Evolutionary conservation across 2,888 invertebrate species (phyloP).

Genomic region (Synergus gifuensis): DNA sequence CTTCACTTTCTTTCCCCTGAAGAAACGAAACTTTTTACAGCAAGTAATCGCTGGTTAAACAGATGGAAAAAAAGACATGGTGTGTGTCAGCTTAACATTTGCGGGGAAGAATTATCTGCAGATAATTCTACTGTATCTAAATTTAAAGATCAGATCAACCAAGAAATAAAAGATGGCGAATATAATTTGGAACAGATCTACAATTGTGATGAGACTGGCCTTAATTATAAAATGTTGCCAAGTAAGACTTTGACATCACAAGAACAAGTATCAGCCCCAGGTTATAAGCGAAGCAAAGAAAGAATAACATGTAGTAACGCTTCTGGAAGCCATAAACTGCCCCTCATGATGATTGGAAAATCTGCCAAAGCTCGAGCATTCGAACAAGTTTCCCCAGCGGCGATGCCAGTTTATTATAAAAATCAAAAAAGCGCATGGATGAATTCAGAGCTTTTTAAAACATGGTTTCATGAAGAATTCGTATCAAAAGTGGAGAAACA

Average conservation of each 20-base stretch:
- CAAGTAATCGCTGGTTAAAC: too few relatives aligned
- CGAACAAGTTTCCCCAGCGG: slow-evolving; percentile 45
- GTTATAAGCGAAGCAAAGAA: slow-evolving; percentile 1
- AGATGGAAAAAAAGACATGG: background rate
- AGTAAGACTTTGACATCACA: background rate
- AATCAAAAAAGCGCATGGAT: slow-evolving; percentile 49
- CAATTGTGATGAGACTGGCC: slow-evolving; percentile 46
- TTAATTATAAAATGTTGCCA: slow-evolving; percentile 46
- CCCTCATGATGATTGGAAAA: slow-evolving; percentile 54
- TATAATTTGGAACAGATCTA: slow-evolving; percentile 45
- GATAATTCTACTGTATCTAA: background rate
- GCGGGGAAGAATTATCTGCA: slow-evolving; percentile 1
- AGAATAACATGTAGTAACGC: slow-evolving; percentile 54
- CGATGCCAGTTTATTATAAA: slow-evolving; percentile 46
- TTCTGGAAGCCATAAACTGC: slow-evolving; percentile 48
- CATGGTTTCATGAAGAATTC: slow-evolving; percentile 11
- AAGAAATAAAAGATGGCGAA: background rate
- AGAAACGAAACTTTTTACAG: too few relatives aligned
- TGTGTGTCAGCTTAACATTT: background rate
- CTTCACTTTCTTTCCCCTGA: background rate
- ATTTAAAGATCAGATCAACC: too few relatives aligned
- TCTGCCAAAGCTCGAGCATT: slow-evolving; percentile 52
- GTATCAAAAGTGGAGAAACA: slow-evolving; percentile 14
- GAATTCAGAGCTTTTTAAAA: slow-evolving; percentile 17
- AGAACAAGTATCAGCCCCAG: too few relatives aligned